Conservation (phyloP, 1,140 invertebrate genomes). For the Theocolax elegans region DNA sequence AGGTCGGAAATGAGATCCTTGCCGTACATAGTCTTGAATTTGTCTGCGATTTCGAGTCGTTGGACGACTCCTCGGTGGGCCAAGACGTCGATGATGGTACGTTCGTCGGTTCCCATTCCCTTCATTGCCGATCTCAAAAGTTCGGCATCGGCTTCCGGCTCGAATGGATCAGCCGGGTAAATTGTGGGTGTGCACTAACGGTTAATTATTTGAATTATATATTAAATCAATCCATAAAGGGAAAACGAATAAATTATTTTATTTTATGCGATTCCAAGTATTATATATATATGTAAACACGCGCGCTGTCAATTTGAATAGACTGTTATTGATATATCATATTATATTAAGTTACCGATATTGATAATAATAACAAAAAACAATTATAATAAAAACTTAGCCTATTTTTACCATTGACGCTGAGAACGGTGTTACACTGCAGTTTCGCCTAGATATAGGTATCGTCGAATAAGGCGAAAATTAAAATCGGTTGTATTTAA, state of each 20-base stretch:
- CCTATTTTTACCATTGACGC: too few relatives aligned
- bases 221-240: not conserved
- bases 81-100: slow-evolving; percentile 89
- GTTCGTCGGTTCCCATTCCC: slow-evolving; percentile 92
- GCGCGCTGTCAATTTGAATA: too few relatives aligned
- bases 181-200: slow-evolving; percentile 86
- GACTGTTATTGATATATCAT: too few relatives aligned
- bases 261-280: not conserved
- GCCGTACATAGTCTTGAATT: slow-evolving; percentile 95
- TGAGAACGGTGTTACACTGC: too few relatives aligned
- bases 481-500: too few relatives aligned
- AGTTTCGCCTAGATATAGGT: too few relatives aligned
- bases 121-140: slow-evolving; percentile 92
- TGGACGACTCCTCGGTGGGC: slow-evolving; percentile 88
- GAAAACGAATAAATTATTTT: not conserved
- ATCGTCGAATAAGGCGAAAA: too few relatives aligned
- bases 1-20: slow-evolving; percentile 91
- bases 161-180: slow-evolving; percentile 84
- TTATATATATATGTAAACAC: not conserved
- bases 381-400: too few relatives aligned
- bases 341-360: not conserved
- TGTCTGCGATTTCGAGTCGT: slow-evolving; percentile 87
- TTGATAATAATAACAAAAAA: not conserved
- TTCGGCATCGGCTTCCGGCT: slow-evolving; percentile 87
- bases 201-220: not conserved